Base-by-base conservation (phyloP, 2,888 invertebrate genomes). In the Dolichomitus sp. region DNA sequence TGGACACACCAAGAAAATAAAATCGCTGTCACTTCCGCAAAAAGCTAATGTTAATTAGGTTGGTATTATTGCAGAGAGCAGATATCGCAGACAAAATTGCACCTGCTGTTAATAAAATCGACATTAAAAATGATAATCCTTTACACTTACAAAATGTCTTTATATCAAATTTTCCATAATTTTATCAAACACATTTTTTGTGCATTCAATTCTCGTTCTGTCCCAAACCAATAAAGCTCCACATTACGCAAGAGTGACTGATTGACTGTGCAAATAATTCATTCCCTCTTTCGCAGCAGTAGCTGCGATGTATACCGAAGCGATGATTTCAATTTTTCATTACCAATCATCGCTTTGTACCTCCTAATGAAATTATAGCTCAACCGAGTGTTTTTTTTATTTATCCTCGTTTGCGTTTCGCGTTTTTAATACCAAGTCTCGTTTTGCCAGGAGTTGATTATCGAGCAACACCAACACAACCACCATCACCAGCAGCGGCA, bases 381-480 rank as follows among this genome's bases (percentile, higher is more conserved):
- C 50, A 50, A 17, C 30, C 17, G 19, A 70, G 54, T 37, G 61
- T 30, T 65, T 45, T 77, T 68, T n/a, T 19, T 27, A 57, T 79
- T 65, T 57, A 65, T 52, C 73, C 65, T 45, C 57, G 37, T 79
- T 66, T 14, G n/a, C 45, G 12, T 65, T 82, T 69, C 11, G 17
- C 37, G 30, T 74, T 76, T 72, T 68, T 48, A 76, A 70, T 79
- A 66, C 33, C 52, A 81, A 70, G 61, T 42, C 42, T 52, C 69
- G 68, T 61, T 54, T 75, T 50, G 17, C 42, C 63, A 33, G 73
- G 50, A 40, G 75, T 86, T 86, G 70, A 77, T 80, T 73, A 61
- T 72, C 59, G 40, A 75, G 74, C n/a, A 33, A 33, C 48, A 33
- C 68, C 68, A 5, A 19, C 33, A n/a, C 6, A 42, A 50, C 9